Base-by-base conservation (phyloP, 2,888 invertebrate genomes). In the Lathronympha strigana region DNA sequence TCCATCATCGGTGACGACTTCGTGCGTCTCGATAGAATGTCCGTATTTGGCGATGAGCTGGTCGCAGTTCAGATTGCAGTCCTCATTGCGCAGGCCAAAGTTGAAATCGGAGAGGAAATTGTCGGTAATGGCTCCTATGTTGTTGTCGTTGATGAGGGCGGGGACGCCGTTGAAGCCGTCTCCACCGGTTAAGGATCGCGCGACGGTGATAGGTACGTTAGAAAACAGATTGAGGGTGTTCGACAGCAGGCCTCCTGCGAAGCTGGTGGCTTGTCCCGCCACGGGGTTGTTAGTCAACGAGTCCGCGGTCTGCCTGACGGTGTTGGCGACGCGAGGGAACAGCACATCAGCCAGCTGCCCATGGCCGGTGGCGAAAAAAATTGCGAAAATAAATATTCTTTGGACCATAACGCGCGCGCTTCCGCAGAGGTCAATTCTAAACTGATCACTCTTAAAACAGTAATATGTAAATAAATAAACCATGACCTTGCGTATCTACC, bases 1-100 rank as follows among this genome's bases (percentile, higher is more conserved):
- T 9, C 85, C 84, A 49, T 88, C 88, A 28, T 79, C 78, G 0
- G 89, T 87, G 2, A 68, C 50, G 0, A 85, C 82, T 4, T 72
- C 67, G 51, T 87, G 80, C 11, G 70, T 73, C 68, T 89, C 81
- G 19, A 86, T 64, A 0, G 74, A 69, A 67, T 79, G 78, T 23
- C 83, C 83, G 62, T 88, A 87, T 69, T 88, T 88, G 1, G 50
- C 25, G 2, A 84, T 71, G 2, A 89, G 73, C 0, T 76, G 68
- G 4, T 64, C 71, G 8, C 88, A 76, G 17, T 68, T 70, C 0
- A 87, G 66, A 1, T 61, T 45, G 0, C 77, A 79, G 25, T 89
- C 89, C 69, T 85, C 85, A 63, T 83, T 85, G 1, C 63, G 47
- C 3, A 74, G 68, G 6, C 80, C 79, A 5, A 71, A 66, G 19